Conservation (phyloP, 1,140 invertebrate genomes). For the Carcinoscorpius rotundicauda region DNA sequence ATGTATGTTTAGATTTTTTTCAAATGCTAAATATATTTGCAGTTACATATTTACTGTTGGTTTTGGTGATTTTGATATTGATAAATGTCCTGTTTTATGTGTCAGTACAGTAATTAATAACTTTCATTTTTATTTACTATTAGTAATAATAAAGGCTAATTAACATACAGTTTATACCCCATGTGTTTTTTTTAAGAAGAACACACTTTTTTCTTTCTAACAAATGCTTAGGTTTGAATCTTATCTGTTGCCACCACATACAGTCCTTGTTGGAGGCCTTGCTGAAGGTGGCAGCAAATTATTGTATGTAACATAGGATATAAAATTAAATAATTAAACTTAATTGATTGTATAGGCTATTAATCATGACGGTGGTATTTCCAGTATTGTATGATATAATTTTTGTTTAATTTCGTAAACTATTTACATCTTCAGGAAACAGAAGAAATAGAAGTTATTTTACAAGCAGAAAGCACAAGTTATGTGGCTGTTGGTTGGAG, state of each 20-base stretch:
- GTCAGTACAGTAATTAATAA: too few species aligned
- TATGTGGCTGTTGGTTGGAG: conserved; percentile 79
- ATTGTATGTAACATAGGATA: not conserved
- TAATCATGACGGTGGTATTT: not conserved
- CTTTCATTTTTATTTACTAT: too few species aligned
- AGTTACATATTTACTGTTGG: not conserved
- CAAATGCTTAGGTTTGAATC: too few species aligned
- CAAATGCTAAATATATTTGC: not conserved
- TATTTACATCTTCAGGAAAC: conserved; percentile 39
- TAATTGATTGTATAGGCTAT: not conserved
- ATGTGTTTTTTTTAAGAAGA: too few species aligned
- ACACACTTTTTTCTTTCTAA: too few species aligned
- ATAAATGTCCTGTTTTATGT: too few species aligned
- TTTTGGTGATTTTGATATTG: too few species aligned
- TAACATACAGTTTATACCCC: too few species aligned
- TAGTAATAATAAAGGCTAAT: too few species aligned
- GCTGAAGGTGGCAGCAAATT: too few species aligned
- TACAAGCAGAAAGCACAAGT: conserved; percentile 66
- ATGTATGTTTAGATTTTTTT: conserved; percentile 4
- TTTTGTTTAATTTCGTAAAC: not conserved
- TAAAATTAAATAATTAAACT: not conserved
- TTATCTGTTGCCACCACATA: too few species aligned
- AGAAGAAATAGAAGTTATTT: conserved; percentile 68
- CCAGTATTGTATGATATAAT: not conserved
- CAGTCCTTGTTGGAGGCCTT: too few species aligned